Evolutionary conservation across 1,140 invertebrate species (phyloP), one percentile per base, ranked within the genome.

Genomic region (Dolichoris vasculosae): DNA sequence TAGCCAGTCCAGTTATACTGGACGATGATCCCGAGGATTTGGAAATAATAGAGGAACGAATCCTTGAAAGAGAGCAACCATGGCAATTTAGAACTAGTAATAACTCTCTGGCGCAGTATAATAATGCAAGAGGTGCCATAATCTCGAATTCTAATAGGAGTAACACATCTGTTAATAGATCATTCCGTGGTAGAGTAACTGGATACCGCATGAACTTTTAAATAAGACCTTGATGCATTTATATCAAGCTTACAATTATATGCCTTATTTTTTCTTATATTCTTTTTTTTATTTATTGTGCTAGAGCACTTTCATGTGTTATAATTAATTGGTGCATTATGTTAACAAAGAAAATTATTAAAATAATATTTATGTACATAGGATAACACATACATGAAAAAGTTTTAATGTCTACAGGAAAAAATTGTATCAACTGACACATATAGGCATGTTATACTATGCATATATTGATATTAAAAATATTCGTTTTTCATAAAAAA

Each of bases 21-120:
- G 81, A 83, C 8, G 85, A 86, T n/a, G 81, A 81, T n/a, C 26
- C 51, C 4, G 85, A 86, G 0, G 85, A 86, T 3, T 40, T 86
- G 30, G 71, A 86, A 40, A 86, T 86, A 15, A 80, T 86, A 17
- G 85, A 86, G 67, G 85, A 86, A 30, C 59, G 85, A 35, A 55
- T 69, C 9, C 30, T 82, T 7, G 63, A 64, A 23, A 43, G 55
- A 35, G 67, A 81, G 0, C 38, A 46, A n/a, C 11, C 51, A 0
- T 82, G 80, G 80, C 43, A 51, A 32, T 9, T 32, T 11, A 83
- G 55, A 11, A 40, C 1, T 0, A 43, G 32, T 6, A 2, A 23
- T 30, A 48, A 80, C 13, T 59, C 48, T 23, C 20, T 75, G 2
- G 1, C 6, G 9, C 38, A 83, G 4, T 59, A 46, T 9, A 86